phyloP scores from a whole-genome alignment of 2,888 invertebrate species.

The Agriopis leucophaearia region DNA sequence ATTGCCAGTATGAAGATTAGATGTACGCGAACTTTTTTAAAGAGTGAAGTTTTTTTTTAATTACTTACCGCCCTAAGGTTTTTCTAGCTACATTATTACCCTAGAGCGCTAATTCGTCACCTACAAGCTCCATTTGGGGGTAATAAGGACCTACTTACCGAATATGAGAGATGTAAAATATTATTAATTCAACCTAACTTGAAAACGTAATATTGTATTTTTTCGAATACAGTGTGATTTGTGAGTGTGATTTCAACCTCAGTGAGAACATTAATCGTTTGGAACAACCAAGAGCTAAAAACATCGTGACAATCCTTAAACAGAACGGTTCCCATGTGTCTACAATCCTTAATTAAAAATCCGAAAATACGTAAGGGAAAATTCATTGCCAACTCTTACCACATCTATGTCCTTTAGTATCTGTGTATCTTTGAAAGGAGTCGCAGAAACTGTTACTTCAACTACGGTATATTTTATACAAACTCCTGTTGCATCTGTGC shows the following conservation, averaged over 20 bases:
- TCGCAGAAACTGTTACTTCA: background rate
- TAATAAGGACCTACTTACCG: too few species aligned
- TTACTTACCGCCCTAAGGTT: too few species aligned
- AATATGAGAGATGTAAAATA: too few species aligned
- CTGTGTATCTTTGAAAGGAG: background rate
- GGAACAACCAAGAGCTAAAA: slow-evolving; percentile 36
- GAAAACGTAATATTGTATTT: background rate
- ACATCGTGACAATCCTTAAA: slow-evolving; percentile 49
- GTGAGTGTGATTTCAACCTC: too few species aligned
- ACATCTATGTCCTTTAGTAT: slow-evolving; percentile 1
- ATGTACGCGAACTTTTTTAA: too few species aligned
- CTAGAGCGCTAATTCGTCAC: too few species aligned
- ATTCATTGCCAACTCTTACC: slow-evolving; percentile 27
- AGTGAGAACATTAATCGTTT: slow-evolving; percentile 11
- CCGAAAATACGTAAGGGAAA: slow-evolving; percentile 62
- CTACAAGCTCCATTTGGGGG: too few species aligned
- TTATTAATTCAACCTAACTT: too few species aligned
- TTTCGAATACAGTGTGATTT: background rate
- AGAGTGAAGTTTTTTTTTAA: too few species aligned
- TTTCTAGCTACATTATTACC: too few species aligned
- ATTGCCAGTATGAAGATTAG: too few species aligned
- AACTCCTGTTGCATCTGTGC: slow-evolving; percentile 10
- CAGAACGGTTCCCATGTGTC: slow-evolving; percentile 58
- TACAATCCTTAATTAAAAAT: slow-evolving; percentile 64
- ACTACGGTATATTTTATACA: background rate